phyloP scores from a whole-genome alignment of 2,888 invertebrate species.

The Cacoxenus indagator region DNA sequence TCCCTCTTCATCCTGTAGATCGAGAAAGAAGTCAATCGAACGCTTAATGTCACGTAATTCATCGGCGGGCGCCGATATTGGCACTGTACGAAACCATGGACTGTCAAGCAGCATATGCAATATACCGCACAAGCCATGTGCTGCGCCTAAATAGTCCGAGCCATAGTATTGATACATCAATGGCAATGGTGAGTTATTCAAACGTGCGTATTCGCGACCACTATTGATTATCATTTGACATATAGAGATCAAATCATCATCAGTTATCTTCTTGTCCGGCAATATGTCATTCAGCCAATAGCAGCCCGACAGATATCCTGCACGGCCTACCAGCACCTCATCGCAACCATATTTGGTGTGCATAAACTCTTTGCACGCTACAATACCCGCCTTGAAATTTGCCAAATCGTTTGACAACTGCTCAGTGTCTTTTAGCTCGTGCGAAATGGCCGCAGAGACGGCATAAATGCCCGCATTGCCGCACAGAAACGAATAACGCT shows the following conservation, averaged over 20 bases:
- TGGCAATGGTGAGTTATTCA: slow-evolving; percentile 75
- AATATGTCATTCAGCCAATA: slow-evolving; percentile 76
- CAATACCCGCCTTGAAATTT: slow-evolving; percentile 67
- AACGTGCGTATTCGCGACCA: slow-evolving; percentile 78
- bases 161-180: slow-evolving; percentile 80
- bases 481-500: slow-evolving; percentile 81
- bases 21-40: slow-evolving; percentile 76
- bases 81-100: slow-evolving; percentile 68
- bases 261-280: slow-evolving; percentile 60
- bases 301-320: slow-evolving; percentile 85
- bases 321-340: slow-evolving; percentile 87
- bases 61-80: slow-evolving; percentile 55
- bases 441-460: slow-evolving; percentile 77
- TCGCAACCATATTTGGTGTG: slow-evolving; percentile 81
- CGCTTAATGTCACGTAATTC: slow-evolving; percentile 74
- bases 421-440: slow-evolving; percentile 70
- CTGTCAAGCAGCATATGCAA: slow-evolving; percentile 77
- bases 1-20: slow-evolving; percentile 77
- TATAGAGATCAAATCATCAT: slow-evolving; percentile 75
- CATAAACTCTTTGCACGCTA: slow-evolving; percentile 72
- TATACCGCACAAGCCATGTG: slow-evolving; percentile 78
- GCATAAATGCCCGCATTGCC: slow-evolving; percentile 85
- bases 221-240: slow-evolving; percentile 80
- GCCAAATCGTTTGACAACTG: slow-evolving; percentile 68
- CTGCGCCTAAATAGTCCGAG: slow-evolving; percentile 73